A percentile compares a stretch with the other conserved stretches of the same genome.
Conservation (phyloP, 2,888 invertebrate genomes). For the Euproctis similis region DNA sequence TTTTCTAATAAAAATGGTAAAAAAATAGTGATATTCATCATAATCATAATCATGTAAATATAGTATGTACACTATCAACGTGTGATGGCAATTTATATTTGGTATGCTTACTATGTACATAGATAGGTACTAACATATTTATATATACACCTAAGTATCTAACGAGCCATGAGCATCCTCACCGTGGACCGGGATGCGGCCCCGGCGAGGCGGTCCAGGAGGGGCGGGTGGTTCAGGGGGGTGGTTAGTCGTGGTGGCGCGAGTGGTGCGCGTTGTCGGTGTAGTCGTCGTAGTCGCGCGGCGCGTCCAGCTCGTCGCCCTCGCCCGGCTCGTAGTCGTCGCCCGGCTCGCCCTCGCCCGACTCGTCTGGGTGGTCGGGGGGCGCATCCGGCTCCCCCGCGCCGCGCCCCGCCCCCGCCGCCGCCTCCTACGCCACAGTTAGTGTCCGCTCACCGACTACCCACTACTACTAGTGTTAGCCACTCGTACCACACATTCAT, state of each 20-base stretch:
- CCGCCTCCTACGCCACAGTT: too few relatives aligned
- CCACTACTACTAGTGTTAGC: too few relatives aligned
- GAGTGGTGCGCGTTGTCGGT: constrained; percentile 57
- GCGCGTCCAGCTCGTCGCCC: constrained; percentile 47
- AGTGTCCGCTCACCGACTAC: too few relatives aligned
- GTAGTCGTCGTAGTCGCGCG: constrained; percentile 66
- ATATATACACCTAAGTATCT: too few relatives aligned
- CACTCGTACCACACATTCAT: neutral
- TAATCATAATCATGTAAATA: too few relatives aligned
- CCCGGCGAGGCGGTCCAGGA: neutral
- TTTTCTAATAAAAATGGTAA: too few relatives aligned
- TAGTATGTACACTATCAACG: too few relatives aligned
- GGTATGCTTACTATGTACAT: too few relatives aligned
- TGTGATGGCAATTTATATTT: too few relatives aligned
- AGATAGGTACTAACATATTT: too few relatives aligned
- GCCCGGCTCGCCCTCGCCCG: constrained; percentile 19
- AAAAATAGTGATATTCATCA: too few relatives aligned
- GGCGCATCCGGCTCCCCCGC: constrained; percentile 23
- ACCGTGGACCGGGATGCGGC: neutral
- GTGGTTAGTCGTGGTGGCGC: constrained; percentile 47
- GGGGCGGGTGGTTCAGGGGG: constrained; percentile 1
- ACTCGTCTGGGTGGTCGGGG: constrained; percentile 25
- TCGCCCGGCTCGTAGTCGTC: constrained; percentile 33
- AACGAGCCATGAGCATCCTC: too few relatives aligned
- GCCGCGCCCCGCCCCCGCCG: constrained; percentile 23